Evolutionary conservation across 2,888 invertebrate species (phyloP).

Genomic region (Linyphia triangularis): DNA sequence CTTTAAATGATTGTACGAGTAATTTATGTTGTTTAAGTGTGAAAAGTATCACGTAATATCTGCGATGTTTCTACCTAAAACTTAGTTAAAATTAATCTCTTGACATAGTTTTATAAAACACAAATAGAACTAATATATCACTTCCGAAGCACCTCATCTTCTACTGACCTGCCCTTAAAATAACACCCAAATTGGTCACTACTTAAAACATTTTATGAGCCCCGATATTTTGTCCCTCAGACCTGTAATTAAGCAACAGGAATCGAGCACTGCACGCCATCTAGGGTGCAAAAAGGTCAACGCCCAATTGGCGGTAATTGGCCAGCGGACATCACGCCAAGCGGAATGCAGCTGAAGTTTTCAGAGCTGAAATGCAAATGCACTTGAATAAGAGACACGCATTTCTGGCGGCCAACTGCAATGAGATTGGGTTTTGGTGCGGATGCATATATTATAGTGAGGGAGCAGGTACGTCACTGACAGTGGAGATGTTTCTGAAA

Average conservation of each 20-base stretch:
- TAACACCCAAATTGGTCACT: conserved; percentile 27
- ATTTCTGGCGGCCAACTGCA: background rate
- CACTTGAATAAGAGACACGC: background rate
- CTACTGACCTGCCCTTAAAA: background rate
- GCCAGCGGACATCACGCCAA: background rate
- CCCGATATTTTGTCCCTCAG: conserved; percentile 21
- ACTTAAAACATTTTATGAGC: conserved; percentile 37
- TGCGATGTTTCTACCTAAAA: too few relatives aligned
- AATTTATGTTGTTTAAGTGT: too few relatives aligned
- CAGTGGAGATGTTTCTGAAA: too few relatives aligned
- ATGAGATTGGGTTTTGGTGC: background rate
- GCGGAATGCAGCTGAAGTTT: background rate
- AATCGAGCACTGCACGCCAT: background rate
- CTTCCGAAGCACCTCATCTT: background rate
- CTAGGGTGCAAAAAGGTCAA: conserved; percentile 50
- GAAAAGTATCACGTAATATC: too few relatives aligned
- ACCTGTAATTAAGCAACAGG: conserved; percentile 56
- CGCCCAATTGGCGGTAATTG: conserved; percentile 39
- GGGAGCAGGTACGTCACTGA: too few relatives aligned
- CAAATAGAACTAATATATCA: too few relatives aligned
- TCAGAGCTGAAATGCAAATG: background rate
- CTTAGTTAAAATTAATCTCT: too few relatives aligned
- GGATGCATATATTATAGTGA: too few relatives aligned
- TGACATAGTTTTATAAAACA: too few relatives aligned
- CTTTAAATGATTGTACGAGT: too few relatives aligned